Conservation (phyloP, 2,888 invertebrate species). For the Pachliopta kotzebuea region DNA sequence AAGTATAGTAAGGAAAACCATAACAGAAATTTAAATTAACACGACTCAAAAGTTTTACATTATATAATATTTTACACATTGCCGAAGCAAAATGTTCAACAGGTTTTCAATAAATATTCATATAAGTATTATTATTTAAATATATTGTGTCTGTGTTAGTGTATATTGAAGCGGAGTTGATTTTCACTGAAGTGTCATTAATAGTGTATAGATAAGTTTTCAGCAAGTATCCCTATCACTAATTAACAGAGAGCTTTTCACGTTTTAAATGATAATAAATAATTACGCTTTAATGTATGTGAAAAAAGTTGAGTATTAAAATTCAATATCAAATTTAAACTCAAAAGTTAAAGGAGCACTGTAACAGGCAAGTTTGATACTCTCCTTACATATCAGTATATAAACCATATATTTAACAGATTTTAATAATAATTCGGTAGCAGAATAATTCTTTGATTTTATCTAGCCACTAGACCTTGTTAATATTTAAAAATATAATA, state of each 20-base stretch:
- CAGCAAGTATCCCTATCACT: too few relatives aligned
- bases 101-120: not conserved
- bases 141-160: constrained; percentile 1
- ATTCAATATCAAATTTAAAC: not conserved
- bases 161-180: not conserved
- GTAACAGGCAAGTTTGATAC: too few relatives aligned
- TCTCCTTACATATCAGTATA: too few relatives aligned
- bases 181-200: not conserved
- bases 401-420: not conserved
- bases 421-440: constrained; percentile 44
- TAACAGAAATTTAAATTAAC: not conserved
- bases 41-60: not conserved
- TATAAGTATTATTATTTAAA: not conserved
- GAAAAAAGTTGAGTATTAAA: not conserved
- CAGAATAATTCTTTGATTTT: constrained; percentile 60
- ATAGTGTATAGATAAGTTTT: too few relatives aligned
- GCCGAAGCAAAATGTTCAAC: not conserved
- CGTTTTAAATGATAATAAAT: not conserved
- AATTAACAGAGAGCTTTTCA: not conserved
- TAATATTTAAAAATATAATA: not conserved
- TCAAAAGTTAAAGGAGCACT: too few relatives aligned
- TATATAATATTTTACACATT: too few relatives aligned
- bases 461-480: constrained; percentile 55
- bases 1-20: too few relatives aligned
- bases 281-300: not conserved